Base-by-base conservation (phyloP, 1,140 invertebrate species). In the Anadara kagoshimensis region DNA sequence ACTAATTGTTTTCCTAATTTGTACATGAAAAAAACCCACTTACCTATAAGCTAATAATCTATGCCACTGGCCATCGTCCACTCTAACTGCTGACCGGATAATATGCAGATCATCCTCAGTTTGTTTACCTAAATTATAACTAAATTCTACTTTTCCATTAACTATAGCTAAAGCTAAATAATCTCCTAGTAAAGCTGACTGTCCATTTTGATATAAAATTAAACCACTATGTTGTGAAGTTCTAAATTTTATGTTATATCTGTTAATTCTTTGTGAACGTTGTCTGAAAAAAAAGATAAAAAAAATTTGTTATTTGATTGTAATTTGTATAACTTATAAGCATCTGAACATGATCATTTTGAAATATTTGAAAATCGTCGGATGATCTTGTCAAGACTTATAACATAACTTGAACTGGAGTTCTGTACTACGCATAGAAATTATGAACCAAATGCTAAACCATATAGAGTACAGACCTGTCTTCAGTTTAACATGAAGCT, bases 21-120 rank as follows among this genome's bases (percentile, higher is more conserved):
- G 29, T 36, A 36, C 7, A 7, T 36, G 2, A 36, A 36, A 36
- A 36, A 36, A 36, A 36, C 2, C 7, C 2, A 63, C 64, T 58
- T 78, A 88, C 87, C 87, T 85, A 61, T 80, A 75, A 29, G 93
- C 91, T 10, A 91, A 89, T 5, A 94, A 89, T 22, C 91, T 92
- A 84, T 95, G 94, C 94, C 94, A 95, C 51, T 92, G 84, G 0
- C 93, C 93, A 88, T 95, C 93, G 83, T 93, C 91, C 2, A 95
- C 91, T 80, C 91, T 47, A 83, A 93, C 87, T 91, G 93, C 78
- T 10, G 91, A 93, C 85, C 90, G 87, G 20, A 93, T 88, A 14
- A 91, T 85, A 49, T 91, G 87, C 53, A 92, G 89, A 29, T 88
- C 79, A 11, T 79, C 69, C 56, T 78, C 69, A 24, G 89, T 89